phyloP scores from a whole-genome alignment of 2,797 vertebrate species.

The Lithobates sylvaticus region DNA sequence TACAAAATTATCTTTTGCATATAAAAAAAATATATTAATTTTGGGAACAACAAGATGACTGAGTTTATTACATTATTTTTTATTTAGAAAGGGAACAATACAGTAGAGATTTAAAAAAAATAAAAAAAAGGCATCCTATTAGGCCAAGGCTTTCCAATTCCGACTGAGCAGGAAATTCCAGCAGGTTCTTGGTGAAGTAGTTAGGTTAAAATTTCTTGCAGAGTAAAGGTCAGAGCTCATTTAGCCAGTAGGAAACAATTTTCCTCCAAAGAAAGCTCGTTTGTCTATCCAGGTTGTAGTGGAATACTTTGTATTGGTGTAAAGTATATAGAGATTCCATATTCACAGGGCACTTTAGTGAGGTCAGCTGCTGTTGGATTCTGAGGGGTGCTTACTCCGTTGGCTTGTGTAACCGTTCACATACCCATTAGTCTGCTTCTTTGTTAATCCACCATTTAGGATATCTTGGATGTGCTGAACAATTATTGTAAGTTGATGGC shows the following conservation, averaged over 20 bases:
- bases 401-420: slow-evolving; percentile 80
- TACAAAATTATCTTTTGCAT: too few species aligned
- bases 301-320: slow-evolving; percentile 59
- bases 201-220: slow-evolving; percentile 64
- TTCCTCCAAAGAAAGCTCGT: slow-evolving; percentile 24
- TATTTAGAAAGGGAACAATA: neutral
- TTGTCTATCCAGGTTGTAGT: slow-evolving; percentile 39
- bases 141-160: slow-evolving; percentile 64
- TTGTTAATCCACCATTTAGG: slow-evolving; percentile 87
- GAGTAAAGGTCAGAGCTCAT: slow-evolving; percentile 38
- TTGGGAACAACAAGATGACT: too few species aligned
- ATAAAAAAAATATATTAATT: too few species aligned
- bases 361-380: slow-evolving; percentile 88
- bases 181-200: slow-evolving; percentile 73
- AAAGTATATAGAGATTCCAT: slow-evolving; percentile 38
- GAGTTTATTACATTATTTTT: too few species aligned
- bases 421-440: slow-evolving; percentile 84
- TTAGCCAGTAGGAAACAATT: slow-evolving; percentile 29
- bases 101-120: neutral
- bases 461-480: slow-evolving; percentile 98
- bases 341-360: slow-evolving; percentile 79
- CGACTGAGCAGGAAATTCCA: slow-evolving; percentile 70
- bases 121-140: slow-evolving; percentile 37
- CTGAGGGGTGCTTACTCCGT: slow-evolving; percentile 83
- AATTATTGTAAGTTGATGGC: slow-evolving; percentile 96